phyloP scores from a whole-genome alignment of 2,888 invertebrate species.

The Pseudoips prasinana region DNA sequence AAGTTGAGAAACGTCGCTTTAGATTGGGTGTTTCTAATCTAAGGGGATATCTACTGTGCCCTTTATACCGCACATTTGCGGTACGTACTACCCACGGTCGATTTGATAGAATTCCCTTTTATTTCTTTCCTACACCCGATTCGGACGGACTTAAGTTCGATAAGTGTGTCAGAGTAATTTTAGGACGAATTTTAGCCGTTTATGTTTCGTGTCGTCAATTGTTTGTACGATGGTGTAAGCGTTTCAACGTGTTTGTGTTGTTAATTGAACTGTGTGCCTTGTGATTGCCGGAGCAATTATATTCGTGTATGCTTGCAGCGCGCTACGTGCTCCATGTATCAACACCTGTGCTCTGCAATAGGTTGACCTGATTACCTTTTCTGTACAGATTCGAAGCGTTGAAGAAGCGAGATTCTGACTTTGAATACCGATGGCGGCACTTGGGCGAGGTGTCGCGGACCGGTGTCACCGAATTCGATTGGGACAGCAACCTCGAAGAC shows the following conservation, averaged over 20 bases:
- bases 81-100: conserved; percentile 24
- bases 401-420: conserved; percentile 90
- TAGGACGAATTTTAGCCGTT: conserved; percentile 11
- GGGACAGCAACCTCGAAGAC: conserved; percentile 92
- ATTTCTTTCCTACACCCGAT: conserved; percentile 21
- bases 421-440: conserved; percentile 91
- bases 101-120: conserved; percentile 36
- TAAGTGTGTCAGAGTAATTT: conserved; percentile 29
- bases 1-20: conserved; percentile 37
- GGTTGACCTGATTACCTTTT: conserved; percentile 17
- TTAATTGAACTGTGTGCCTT: conserved; percentile 28
- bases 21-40: conserved; percentile 50
- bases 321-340: conserved; percentile 16
- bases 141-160: conserved; percentile 11
- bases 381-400: conserved; percentile 87
- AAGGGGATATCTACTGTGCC: conserved; percentile 40
- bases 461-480: conserved; percentile 93
- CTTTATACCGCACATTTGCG: conserved; percentile 38
- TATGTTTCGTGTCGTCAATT: no score
- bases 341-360: conserved; percentile 15
- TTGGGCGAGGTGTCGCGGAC: conserved; percentile 90
- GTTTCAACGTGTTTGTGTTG: conserved; percentile 14
- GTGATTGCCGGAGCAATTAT: conserved; percentile 19
- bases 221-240: no score
- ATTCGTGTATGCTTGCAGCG: conserved; percentile 9